These are phyloP conservation scores for Napeogenes sylphis DNA, from an alignment of 2,888 invertebrate species.

Conservation along the genomic window DNA sequence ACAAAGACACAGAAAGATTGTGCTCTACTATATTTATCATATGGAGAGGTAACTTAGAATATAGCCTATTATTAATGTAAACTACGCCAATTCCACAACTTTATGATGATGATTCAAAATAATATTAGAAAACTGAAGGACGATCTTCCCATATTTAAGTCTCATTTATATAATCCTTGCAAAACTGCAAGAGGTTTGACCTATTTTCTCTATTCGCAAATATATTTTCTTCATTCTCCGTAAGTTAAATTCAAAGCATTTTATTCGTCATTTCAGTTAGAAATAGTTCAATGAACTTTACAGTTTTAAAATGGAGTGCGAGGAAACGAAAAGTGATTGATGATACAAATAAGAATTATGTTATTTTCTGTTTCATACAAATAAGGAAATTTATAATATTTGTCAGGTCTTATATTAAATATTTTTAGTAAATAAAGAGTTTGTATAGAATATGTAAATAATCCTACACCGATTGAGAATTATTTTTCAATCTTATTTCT, in stretches of 20 bases:
- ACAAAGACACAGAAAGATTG: too few relatives aligned
- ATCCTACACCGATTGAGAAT: too few relatives aligned
- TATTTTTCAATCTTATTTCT: too few relatives aligned
- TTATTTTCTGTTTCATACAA: not conserved
- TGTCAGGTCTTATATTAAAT: too few relatives aligned
- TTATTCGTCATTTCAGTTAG: constrained; percentile 12
- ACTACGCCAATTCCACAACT: too few relatives aligned
- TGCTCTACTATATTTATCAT: too few relatives aligned
- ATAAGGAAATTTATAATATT: not conserved
- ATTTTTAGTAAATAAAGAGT: too few relatives aligned
- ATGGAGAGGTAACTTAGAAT: too few relatives aligned
- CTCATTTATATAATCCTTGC: constrained; percentile 1
- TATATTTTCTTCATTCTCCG: constrained; percentile 14
- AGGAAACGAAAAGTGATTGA: constrained; percentile 1
- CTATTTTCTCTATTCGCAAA: constrained; percentile 16
- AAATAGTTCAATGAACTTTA: constrained; percentile 18
- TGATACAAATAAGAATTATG: not conserved
- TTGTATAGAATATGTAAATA: too few relatives aligned
- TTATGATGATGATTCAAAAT: too few relatives aligned
- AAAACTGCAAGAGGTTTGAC: constrained; percentile 11
- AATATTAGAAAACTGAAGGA: not conserved
- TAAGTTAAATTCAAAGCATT: constrained; percentile 11
- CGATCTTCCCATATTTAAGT: not conserved
- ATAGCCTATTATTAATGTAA: too few relatives aligned
- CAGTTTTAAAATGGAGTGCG: constrained; percentile 2